Percentiles rank a stretch among this genome's conserved stretches.
Evolutionary conservation across 2,888 invertebrate species (phyloP).

Genomic region (Hoplodrina ambigua): DNA sequence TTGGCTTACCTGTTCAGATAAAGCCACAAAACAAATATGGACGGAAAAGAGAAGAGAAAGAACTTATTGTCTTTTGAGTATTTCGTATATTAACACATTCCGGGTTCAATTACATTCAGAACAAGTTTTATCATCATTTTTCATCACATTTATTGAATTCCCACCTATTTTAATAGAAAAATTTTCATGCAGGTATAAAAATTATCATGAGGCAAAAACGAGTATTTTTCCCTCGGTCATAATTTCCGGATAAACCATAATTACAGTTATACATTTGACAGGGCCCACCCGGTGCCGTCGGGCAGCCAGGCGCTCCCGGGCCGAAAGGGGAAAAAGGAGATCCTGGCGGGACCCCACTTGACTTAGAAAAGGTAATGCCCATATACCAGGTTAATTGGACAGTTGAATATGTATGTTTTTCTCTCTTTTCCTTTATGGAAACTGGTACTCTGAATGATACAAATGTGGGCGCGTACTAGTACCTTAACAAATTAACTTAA

Average conservation of each 20-base stretch:
- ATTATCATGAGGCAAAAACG: background rate
- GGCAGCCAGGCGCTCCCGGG: constrained; percentile 91
- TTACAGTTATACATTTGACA: constrained; percentile 65
- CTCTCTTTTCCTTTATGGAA: constrained; percentile 36
- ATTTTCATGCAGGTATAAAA: constrained; percentile 5
- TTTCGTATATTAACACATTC: background rate
- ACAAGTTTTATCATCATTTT: background rate
- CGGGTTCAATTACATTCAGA: background rate
- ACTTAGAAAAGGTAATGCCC: constrained; percentile 83
- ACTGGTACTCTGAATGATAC: constrained; percentile 28
- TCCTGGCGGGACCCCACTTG: constrained; percentile 80
- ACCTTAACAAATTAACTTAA: constrained; percentile 16
- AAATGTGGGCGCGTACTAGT: constrained; percentile 5
- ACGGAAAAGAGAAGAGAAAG: too few relatives aligned
- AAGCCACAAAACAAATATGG: too few relatives aligned
- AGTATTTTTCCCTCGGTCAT: constrained; percentile 11
- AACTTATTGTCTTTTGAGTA: background rate
- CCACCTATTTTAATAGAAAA: constrained; percentile 1
- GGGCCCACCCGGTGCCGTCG: constrained; percentile 94
- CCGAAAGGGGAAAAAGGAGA: constrained; percentile 94
- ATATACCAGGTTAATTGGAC: constrained; percentile 66
- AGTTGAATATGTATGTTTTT: constrained; percentile 58
- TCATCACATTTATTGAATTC: constrained; percentile 4
- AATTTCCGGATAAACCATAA: constrained; percentile 54
- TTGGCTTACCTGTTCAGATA: too few relatives aligned